Conservation (phyloP, 1,140 invertebrate species). For the Theocolax elegans region DNA sequence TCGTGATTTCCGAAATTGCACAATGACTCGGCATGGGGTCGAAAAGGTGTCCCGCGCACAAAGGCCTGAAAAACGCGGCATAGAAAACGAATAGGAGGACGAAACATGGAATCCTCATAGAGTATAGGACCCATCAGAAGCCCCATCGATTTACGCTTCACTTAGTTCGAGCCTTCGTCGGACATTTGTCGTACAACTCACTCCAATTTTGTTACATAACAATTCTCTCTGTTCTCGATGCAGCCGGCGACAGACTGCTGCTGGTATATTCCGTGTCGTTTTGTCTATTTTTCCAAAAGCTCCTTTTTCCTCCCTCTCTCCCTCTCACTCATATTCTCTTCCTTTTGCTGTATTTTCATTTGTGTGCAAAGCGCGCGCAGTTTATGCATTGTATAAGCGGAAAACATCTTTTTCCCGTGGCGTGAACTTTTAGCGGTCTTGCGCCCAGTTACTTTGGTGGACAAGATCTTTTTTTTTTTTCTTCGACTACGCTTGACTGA, state of each 20-base stretch:
- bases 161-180: conserved; percentile 62
- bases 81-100: background rate
- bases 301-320: too few species aligned
- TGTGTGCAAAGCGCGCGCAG: conserved; percentile 20
- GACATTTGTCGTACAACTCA: conserved; percentile 67
- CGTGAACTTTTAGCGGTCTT: conserved; percentile 38
- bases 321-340: too few species aligned
- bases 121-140: conserved; percentile 47
- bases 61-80: conserved; percentile 47
- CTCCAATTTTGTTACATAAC: conserved; percentile 65
- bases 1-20: conserved; percentile 50
- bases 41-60: conserved; percentile 59
- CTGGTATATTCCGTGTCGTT: background rate
- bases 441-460: conserved; percentile 19
- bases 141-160: conserved; percentile 64
- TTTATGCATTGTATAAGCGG: background rate
- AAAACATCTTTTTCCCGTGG: conserved; percentile 33
- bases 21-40: conserved; percentile 65
- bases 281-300: background rate
- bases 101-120: conserved; percentile 45
- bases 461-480: conserved; percentile 9
- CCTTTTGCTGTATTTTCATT: too few species aligned
- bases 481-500: too few species aligned
- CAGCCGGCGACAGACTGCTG: too few species aligned
- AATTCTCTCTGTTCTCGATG: conserved; percentile 45